These are phyloP conservation scores for Eulemur coronatus DNA, from an alignment of 2,797 vertebrate genomes.

Conservation along the genomic window DNA sequence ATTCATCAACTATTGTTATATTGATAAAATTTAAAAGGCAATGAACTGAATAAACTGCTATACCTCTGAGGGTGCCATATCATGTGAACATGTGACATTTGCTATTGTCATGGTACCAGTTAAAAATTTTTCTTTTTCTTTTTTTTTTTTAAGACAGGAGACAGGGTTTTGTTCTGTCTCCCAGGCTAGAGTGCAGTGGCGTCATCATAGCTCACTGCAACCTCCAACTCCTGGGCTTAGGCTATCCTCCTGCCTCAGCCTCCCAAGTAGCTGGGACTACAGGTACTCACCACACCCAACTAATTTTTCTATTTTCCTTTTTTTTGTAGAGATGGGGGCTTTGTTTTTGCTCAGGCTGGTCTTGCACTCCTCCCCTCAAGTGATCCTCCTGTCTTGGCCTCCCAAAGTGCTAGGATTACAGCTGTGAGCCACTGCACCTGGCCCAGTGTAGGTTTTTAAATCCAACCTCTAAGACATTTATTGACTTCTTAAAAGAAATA, in stretches of 20 bases:
- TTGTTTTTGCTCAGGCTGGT: neutral
- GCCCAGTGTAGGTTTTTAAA: neutral
- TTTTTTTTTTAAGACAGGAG: neutral
- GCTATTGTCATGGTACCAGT: neutral
- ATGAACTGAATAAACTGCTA: neutral
- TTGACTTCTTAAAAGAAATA: neutral
- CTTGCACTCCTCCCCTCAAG: neutral
- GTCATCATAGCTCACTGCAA: neutral
- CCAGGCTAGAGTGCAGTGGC: neutral
- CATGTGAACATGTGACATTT: neutral
- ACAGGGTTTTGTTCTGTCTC: neutral
- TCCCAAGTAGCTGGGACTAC: neutral
- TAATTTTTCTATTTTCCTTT: too few species aligned
- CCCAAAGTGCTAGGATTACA: neutral
- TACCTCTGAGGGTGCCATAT: neutral
- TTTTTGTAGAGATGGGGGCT: neutral
- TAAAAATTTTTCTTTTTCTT: neutral
- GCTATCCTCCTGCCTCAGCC: neutral
- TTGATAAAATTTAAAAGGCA: neutral
- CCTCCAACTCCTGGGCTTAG: neutral
- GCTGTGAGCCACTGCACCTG: neutral
- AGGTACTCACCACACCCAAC: neutral
- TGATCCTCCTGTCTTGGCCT: neutral
- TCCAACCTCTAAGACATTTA: neutral
- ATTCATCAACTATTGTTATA: neutral